Base-by-base conservation (phyloP, 2,888 invertebrate species). In the Charanyca ferruginea region DNA sequence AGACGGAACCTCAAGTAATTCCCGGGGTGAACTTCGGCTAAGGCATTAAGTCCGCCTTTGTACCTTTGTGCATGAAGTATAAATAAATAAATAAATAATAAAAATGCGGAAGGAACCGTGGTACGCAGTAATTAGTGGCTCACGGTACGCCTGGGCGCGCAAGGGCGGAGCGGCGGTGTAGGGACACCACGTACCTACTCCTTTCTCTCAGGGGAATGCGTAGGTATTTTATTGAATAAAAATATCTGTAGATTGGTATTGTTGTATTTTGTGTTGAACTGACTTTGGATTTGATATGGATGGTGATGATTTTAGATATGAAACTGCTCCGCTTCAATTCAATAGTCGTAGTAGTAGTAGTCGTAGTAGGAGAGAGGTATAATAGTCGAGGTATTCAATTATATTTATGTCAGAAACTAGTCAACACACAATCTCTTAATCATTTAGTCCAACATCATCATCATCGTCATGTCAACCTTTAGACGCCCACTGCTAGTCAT, bases 41-140 rank as follows among this genome's bases (percentile, higher is more conserved):
- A n/a, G n/a, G n/a, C n/a, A n/a, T n/a, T n/a, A n/a, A n/a, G n/a
- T n/a, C n/a, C n/a, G n/a, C n/a, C n/a, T n/a, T n/a, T n/a, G n/a
- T n/a, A n/a, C n/a, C n/a, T n/a, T n/a, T n/a, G n/a, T n/a, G n/a
- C n/a, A n/a, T n/a, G n/a, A n/a, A n/a, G n/a, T n/a, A n/a, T n/a
- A n/a, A n/a, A n/a, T n/a, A n/a, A n/a, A n/a, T n/a, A n/a, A n/a
- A n/a, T n/a, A n/a, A n/a, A n/a, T n/a, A n/a, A n/a, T n/a, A 93
- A 93, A 93, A 93, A 93, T 93, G 90, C 84, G 89, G 83, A 79
- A 77, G 72, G 81, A 77, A 66, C 82, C 60, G 68, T 80, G 89
- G 90, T 87, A 87, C 89, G 90, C 85, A 88, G 92, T 93, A 94
- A 94, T 94, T 94, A 94, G 93, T 91, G 93, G 81, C 73, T 70